Percentiles rank a stretch among this genome's conserved stretches.
Evolutionary conservation across 2,797 vertebrate genomes (phyloP).

Genomic region (Pristis pectinata): DNA sequence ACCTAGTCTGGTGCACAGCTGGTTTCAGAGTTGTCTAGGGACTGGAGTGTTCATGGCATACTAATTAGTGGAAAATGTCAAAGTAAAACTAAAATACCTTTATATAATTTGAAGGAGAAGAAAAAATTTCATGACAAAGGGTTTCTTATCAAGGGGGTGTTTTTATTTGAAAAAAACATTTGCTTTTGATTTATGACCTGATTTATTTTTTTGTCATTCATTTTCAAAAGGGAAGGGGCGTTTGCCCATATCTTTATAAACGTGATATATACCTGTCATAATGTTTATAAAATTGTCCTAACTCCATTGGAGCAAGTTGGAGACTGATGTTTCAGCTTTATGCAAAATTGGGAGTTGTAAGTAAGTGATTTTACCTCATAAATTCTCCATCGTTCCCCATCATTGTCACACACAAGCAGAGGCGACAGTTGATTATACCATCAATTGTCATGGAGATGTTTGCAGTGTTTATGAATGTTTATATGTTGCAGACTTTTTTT

Average conservation of each 20-base stretch:
- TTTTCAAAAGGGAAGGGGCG: background rate
- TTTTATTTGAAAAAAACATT: background rate
- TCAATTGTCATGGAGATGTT: slow-evolving; percentile 53
- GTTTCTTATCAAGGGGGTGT: slow-evolving; percentile 1
- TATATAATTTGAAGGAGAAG: slow-evolving; percentile 23
- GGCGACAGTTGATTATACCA: slow-evolving; percentile 55
- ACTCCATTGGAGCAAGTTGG: slow-evolving; percentile 51
- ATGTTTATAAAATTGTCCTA: slow-evolving; percentile 53
- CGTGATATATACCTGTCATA: slow-evolving; percentile 54
- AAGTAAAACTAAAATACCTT: slow-evolving; percentile 32
- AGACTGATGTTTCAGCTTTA: slow-evolving; percentile 51
- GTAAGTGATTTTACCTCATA: slow-evolving; percentile 56
- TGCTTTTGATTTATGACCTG: background rate
- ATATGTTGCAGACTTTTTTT: slow-evolving; percentile 36
- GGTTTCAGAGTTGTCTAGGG: slow-evolving; percentile 29
- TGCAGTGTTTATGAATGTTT: slow-evolving; percentile 43
- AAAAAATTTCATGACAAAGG: slow-evolving; percentile 2
- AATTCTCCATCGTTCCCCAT: slow-evolving; percentile 58
- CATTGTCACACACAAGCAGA: slow-evolving; percentile 56
- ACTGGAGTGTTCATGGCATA: slow-evolving; percentile 24
- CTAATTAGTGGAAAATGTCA: slow-evolving; percentile 38
- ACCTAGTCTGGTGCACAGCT: slow-evolving; percentile 34
- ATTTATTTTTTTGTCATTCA: slow-evolving; percentile 24
- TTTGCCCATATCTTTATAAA: slow-evolving; percentile 51
- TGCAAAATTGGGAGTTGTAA: slow-evolving; percentile 55